A percentile compares a stretch with the other conserved stretches of the same genome.
These are phyloP conservation scores for Prolemur simus DNA, from an alignment of 2,113 vertebrate genomes.

Conservation along the genomic window DNA sequence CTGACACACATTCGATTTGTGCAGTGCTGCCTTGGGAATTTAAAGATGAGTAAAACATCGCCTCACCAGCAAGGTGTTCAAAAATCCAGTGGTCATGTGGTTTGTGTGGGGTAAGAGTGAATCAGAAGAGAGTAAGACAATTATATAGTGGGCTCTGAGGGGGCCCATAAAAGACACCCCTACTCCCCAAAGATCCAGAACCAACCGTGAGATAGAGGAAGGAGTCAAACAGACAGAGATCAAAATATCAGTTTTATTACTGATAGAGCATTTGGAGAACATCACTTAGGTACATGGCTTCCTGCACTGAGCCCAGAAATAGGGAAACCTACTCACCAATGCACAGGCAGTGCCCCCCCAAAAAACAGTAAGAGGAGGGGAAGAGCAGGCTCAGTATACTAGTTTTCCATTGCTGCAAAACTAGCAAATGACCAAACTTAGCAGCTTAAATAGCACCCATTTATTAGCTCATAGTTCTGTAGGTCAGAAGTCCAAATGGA, in stretches of 20 bases:
- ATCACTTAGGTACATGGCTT: neutral
- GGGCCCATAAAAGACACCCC: neutral
- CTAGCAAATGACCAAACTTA: neutral
- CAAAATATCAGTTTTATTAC: neutral
- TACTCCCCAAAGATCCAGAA: neutral
- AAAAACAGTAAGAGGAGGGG: neutral
- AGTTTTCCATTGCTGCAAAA: neutral
- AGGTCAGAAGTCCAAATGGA: neutral
- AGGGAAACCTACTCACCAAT: neutral
- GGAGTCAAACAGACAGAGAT: neutral
- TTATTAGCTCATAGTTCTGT: neutral
- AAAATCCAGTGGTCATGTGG: neutral
- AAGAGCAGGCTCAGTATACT: neutral
- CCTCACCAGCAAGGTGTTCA: neutral
- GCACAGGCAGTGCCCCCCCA: neutral
- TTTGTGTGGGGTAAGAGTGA: neutral
- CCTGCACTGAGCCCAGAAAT: neutral
- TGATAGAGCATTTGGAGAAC: neutral
- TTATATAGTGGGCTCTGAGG: too few relatives aligned
- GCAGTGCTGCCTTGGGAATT: neutral
- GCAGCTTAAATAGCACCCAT: neutral
- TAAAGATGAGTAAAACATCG: neutral
- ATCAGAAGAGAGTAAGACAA: neutral
- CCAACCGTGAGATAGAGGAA: neutral
- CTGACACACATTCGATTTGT: neutral